phyloP scores from a whole-genome alignment of 2,888 invertebrate species.

The Tiphia femorata region DNA sequence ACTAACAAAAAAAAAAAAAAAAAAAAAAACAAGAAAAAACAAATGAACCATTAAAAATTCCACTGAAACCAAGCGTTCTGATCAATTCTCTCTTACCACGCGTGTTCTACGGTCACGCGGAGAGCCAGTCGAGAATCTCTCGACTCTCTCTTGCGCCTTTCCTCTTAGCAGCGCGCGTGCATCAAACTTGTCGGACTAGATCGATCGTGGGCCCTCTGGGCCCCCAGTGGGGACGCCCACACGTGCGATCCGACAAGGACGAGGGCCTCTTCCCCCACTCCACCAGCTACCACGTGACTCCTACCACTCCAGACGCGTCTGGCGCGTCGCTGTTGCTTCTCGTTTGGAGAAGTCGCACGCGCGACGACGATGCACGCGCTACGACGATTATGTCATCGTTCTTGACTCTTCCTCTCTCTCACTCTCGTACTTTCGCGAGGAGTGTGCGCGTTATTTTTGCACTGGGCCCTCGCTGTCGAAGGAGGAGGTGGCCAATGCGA shows the following conservation, averaged over 20 bases:
- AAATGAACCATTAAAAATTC: no score
- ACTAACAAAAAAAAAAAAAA: no score
- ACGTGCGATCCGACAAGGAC: slow-evolving; percentile 31
- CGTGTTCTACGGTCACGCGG: no score
- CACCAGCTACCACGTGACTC: slow-evolving; percentile 10
- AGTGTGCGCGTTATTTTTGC: no score
- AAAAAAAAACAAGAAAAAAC: no score
- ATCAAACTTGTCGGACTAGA: background rate
- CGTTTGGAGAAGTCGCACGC: background rate
- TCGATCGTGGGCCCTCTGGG: slow-evolving; percentile 19
- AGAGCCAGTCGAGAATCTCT: background rate
- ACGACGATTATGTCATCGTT: slow-evolving; percentile 27
- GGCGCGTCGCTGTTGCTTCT: no score
- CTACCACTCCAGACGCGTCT: slow-evolving; percentile 26
- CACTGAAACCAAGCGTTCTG: no score
- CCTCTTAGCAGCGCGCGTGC: no score
- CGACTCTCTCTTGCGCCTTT: no score
- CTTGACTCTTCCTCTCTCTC: background rate
- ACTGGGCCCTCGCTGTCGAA: no score
- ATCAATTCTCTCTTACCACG: no score
- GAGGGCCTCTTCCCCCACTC: slow-evolving; percentile 4
- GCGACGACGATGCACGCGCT: slow-evolving; percentile 17
- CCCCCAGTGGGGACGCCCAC: slow-evolving; percentile 17
- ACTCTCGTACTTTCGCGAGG: background rate
- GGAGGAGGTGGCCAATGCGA: background rate